Evolutionary conservation across 37 sponge, comb jelly and placozoan species (phyloP), one percentile per base, ranked within the genome.

Genomic region (Chondrilla cf. caribensis): DNA sequence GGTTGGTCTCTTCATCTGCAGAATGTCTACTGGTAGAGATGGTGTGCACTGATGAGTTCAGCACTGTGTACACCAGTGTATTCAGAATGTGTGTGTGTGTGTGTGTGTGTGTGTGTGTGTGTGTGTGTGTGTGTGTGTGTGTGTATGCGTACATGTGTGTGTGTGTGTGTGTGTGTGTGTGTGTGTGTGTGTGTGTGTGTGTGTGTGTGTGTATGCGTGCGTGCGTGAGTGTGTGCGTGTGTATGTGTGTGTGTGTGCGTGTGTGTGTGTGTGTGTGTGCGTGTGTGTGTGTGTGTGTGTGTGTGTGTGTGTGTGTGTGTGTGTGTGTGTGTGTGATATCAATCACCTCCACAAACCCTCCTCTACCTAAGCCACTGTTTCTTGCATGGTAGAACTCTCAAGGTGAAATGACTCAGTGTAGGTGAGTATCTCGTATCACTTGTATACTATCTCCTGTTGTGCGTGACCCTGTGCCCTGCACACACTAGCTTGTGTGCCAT

Each of bases 121-220:
- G 79, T 44, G 55, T 78, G 79, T 78, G 79, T 78, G 79, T 78
- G 79, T 44, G 58, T 54, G 55, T 43, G 55, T 78, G 79, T 43
- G 79, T 78, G 79, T 78, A 55, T 43, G 55, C 44, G 79, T 78
- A 55, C 43, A 44, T 54, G 79, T 79, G 80, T 79, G 80, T 79
- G 80, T 79, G 80, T 79, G 80, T 79, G 80, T 79, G 80, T 79
- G 80, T 79, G 60, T 58, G 80, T 79, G 80, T 55, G 80, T 79
- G 80, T 79, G 80, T 79, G 80, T 79, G 80, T 79, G 80, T 79
- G 80, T 79, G 80, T 79, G 59, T 79, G 80, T 79, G 80, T 79
- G 36, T 58, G 59, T 55, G 59, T 79, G 80, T 79, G 80, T 79
- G 80, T 79, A 59, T 78, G 55, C 44, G 79, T 47, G 79, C 44